Percentiles rank a stretch among this genome's conserved stretches.
These are phyloP conservation scores for Drosophila falleni DNA, from an alignment of 2,888 invertebrate species.

Conservation along the genomic window DNA sequence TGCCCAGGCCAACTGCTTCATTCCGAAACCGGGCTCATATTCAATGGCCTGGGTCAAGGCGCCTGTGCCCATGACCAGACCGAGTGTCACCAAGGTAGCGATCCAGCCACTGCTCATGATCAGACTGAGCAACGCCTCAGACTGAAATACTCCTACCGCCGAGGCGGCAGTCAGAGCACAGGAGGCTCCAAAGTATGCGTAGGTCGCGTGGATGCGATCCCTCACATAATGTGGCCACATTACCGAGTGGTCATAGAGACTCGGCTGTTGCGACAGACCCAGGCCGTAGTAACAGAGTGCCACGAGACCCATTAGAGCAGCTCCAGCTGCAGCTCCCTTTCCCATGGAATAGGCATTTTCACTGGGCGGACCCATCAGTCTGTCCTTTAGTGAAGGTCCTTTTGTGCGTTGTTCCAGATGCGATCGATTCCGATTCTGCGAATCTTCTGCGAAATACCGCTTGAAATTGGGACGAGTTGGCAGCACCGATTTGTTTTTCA, in stretches of 20 bases:
- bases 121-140: conserved; percentile 92
- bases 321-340: conserved; percentile 95
- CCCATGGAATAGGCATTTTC: conserved; percentile 94
- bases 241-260: conserved; percentile 94
- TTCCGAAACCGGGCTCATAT: conserved; percentile 92
- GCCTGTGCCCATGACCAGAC: conserved; percentile 95
- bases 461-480: conserved; percentile 9
- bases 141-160: conserved; percentile 92
- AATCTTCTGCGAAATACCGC: conserved; percentile 44
- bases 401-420: conserved; percentile 86
- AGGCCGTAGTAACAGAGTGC: conserved; percentile 98
- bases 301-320: conserved; percentile 94
- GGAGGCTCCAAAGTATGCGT: conserved; percentile 96
- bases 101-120: conserved; percentile 93
- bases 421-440: conserved; percentile 46
- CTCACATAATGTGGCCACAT: conserved; percentile 97
- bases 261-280: conserved; percentile 91
- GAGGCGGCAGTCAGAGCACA: conserved; percentile 93
- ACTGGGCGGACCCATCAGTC: conserved; percentile 91
- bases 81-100: conserved; percentile 92
- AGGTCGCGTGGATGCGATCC: conserved; percentile 94
- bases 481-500: conserved; percentile 13
- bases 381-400: conserved; percentile 87
- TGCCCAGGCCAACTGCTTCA: conserved; percentile 95
- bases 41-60: conserved; percentile 93